Evolutionary conservation across 2,797 vertebrate species (phyloP), one percentile per base, ranked within the genome.

Genomic region (Xenopus petersii): DNA sequence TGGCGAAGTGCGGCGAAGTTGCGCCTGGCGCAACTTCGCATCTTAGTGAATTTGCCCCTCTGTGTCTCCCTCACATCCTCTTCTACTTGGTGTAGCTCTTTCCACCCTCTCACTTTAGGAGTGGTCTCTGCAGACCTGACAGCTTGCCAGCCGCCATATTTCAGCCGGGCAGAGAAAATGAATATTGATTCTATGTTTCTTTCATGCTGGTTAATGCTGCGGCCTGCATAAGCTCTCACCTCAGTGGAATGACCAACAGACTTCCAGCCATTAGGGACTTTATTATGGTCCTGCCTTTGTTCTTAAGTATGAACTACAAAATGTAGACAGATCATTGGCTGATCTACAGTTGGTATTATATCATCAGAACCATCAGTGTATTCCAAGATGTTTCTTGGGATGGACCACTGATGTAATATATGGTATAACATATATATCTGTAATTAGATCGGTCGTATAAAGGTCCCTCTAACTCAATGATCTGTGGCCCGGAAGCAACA

Each of bases 181-280:
- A 78, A 78, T 78, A 78, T 78, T 78, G 76, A 78, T 78, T 78
- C 73, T 73, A 67, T 78, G 76, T 78, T 78, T 73, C 76, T 78
- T 73, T 78, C 71, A 73, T 78, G 71, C 76, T 73, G 71, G 76
- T 73, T 73, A 78, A 73, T 78, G 76, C 76, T 73, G 76, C 51
- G 76, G 60, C 65, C 51, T 65, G 66, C 76, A 78, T 78, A 73
- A 64, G 76, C 60, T 73, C 76, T 78, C 76, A 78, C 76, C 76
- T 78, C 70, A 78, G 71, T 70, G 33, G 60, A 60, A 66, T 73
- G 69, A 71, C 71, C 76, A 77, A 69, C 76, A 73, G 73, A 78
- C 71, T 69, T 69, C 17, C 66, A 73, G 71, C 70, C 76, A 59
- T 78, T 47, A 24, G 76, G 71, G 76, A 78, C 33, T 51, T 48